Base-by-base conservation (phyloP, 2,797 vertebrate genomes). In the Microcaecilia unicolor region DNA sequence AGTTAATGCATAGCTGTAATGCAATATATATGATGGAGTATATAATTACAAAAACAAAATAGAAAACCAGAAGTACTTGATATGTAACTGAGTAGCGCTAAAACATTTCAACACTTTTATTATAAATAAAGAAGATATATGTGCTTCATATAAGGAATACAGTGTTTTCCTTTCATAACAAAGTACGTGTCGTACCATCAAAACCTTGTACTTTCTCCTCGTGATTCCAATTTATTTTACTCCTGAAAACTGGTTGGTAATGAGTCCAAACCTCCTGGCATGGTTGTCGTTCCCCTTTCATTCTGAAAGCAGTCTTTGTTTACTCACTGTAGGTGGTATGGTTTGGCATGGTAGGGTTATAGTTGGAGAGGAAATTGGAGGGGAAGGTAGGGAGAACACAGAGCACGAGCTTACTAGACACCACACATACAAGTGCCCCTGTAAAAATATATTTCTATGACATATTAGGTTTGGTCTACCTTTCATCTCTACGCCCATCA, bases 111-210 rank as follows among this genome's bases (percentile, higher is more conserved):
- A 72, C 58, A 61, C 58, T 73, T n/a, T n/a, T 64, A 73, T 78
- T 78, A 83, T 85, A 84, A 84, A 85, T 83, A 83, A 73, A 64
- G 65, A 45, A 71, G 70, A 65, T 73, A 55, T 49, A 70, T 55
- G 67, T 74, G 76, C 72, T 83, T 80, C 70, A 71, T 72, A 51
- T 64, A 73, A 75, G 70, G 70, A 78, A 76, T 72, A 80, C 78
- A 81, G 78, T 77, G 70, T 76, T 70, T 70, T 80, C 65, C 73
- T 79, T 71, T 70, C 65, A 64, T 80, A 66, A 58, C 64, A 50
- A 71, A 72, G 51, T 70, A 64, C 42, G n/a, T 46, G 25, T 64
- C 48, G 70, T 74, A 85, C 77, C 77, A 72, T 85, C 56, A 59
- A 58, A 75, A 30, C 47, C 53, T 65, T 20, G 15, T 46, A 61